phyloP scores from a whole-genome alignment of 2,888 invertebrate genomes.

The Dendrolimus houi region DNA sequence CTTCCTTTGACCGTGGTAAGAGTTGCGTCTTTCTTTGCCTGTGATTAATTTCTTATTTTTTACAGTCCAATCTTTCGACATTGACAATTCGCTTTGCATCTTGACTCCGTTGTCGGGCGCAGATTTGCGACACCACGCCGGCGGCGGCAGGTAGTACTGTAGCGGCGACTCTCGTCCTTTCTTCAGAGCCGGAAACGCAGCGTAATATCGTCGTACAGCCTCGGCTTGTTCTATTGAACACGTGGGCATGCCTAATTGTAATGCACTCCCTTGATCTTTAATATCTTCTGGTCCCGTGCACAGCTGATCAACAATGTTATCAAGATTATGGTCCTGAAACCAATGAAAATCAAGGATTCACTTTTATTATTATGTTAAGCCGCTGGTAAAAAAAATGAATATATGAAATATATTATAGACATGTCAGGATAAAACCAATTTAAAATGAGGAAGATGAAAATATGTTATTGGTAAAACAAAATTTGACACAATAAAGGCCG shows the following conservation, averaged over 20 bases:
- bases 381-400: too few relatives aligned
- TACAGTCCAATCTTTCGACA: conserved; percentile 51
- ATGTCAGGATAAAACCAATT: too few relatives aligned
- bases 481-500: too few relatives aligned
- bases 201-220: conserved; percentile 85
- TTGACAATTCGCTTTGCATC: conserved; percentile 57
- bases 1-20: conserved; percentile 51
- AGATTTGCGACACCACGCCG: conserved; percentile 60
- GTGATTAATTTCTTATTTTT: conserved; percentile 50
- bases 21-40: conserved; percentile 63
- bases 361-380: too few relatives aligned
- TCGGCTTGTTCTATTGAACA: conserved; percentile 75
- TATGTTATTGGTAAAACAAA: too few relatives aligned
- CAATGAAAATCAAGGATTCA: conserved; percentile 6
- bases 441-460: too few relatives aligned
- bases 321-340: conserved; percentile 86
- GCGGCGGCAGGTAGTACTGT: conserved; percentile 63
- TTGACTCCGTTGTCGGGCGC: conserved; percentile 40
- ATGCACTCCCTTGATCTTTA: conserved; percentile 59
- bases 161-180: conserved; percentile 63
- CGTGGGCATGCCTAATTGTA: conserved; percentile 70
- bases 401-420: too few relatives aligned
- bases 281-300: conserved; percentile 86
- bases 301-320: conserved; percentile 89
- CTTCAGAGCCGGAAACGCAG: conserved; percentile 84